Conservation (phyloP, 2,888 invertebrate genomes). For the Bellardia pandia region DNA sequence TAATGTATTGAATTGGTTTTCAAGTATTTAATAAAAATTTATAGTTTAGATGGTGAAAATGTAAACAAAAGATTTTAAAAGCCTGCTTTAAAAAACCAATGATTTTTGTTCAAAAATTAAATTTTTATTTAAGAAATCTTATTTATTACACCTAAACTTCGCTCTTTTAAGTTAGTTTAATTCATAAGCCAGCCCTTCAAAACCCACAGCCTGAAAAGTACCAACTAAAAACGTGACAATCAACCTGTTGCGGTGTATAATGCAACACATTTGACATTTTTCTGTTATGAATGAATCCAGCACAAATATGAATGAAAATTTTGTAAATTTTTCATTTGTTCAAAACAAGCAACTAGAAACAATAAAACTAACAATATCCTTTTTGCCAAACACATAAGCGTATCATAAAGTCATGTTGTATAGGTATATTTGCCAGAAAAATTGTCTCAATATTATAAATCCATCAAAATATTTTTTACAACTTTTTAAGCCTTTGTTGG, state of each 20-base stretch:
- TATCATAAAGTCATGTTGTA: slow-evolving; percentile 78
- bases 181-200: neutral
- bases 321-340: neutral
- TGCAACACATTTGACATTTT: neutral
- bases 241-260: slow-evolving; percentile 7
- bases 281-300: slow-evolving; percentile 34
- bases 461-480: slow-evolving; percentile 80
- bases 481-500: slow-evolving; percentile 74
- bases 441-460: slow-evolving; percentile 74
- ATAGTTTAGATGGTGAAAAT: too few relatives aligned
- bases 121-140: too few relatives aligned
- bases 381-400: slow-evolving; percentile 51
- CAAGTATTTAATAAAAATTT: too few relatives aligned
- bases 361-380: neutral
- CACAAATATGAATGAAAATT: slow-evolving; percentile 20
- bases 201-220: neutral
- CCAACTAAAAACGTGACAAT: neutral
- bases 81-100: too few relatives aligned
- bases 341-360: neutral
- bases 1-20: too few relatives aligned
- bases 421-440: slow-evolving; percentile 71
- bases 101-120: too few relatives aligned
- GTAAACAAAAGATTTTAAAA: too few relatives aligned
- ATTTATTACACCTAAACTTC: too few relatives aligned
- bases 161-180: too few relatives aligned